Evolutionary conservation across 2,113 vertebrate species (phyloP).

Genomic region (Riparia riparia): DNA sequence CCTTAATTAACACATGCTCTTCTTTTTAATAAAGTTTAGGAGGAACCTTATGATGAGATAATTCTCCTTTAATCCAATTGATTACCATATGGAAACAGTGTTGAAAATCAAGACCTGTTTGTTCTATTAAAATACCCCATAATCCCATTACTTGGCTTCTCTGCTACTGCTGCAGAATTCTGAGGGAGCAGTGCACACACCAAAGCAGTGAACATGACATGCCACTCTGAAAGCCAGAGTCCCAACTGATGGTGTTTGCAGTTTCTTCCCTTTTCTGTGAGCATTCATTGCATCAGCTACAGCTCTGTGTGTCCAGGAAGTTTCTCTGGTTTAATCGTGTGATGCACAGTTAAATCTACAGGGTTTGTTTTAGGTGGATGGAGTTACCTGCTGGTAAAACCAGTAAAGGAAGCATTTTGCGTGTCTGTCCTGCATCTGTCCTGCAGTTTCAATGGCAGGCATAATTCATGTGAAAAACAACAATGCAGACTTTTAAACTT

Average conservation of each 20-base stretch:
- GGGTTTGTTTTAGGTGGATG: not conserved
- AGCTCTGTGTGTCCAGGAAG: not conserved
- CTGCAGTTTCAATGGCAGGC: not conserved
- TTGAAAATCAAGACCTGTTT: not conserved
- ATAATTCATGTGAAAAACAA: not conserved
- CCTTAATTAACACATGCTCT: not conserved
- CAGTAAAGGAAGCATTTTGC: not conserved
- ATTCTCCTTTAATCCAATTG: not conserved
- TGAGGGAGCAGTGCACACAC: not conserved
- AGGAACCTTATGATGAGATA: not conserved
- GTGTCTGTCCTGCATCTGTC: not conserved
- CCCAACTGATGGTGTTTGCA: not conserved
- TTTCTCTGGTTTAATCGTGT: not conserved
- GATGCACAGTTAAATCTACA: not conserved
- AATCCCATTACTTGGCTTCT: constrained; percentile 3
- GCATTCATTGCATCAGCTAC: fast-evolving
- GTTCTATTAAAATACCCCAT: not conserved
- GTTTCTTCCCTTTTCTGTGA: not conserved
- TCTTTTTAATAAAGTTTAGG: not conserved
- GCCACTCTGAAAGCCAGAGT: not conserved
- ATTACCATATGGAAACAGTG: not conserved
- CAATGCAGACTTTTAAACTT: not conserved
- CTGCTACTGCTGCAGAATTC: not conserved
- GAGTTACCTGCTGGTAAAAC: not conserved
- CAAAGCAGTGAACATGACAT: not conserved